These are phyloP conservation scores for Phrynocephalus versicolor DNA, from an alignment of 2,113 vertebrate species.

Conservation along the genomic window DNA sequence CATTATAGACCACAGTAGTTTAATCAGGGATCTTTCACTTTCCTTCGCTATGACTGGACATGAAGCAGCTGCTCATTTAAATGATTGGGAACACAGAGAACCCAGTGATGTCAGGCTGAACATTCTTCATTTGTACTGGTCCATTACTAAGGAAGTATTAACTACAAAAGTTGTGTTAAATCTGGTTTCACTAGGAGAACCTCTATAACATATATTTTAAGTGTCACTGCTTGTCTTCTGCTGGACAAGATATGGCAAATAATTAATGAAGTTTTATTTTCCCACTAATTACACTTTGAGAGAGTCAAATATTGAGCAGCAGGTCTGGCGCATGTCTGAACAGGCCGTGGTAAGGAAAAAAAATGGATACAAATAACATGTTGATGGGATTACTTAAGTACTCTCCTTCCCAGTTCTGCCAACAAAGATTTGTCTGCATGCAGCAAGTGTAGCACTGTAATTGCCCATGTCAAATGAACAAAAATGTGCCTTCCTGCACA, in stretches of 20 bases:
- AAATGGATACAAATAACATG: background rate
- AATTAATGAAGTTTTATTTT: background rate
- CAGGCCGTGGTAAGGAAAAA: background rate
- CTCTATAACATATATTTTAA: background rate
- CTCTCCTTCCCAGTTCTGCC: background rate
- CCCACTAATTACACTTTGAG: background rate
- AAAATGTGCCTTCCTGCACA: conserved; percentile 17
- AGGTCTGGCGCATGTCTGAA: background rate
- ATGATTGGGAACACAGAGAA: no score
- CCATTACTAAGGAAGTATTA: background rate
- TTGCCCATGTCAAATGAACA: conserved; percentile 17
- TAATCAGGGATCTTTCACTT: no score
- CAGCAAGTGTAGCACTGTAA: conserved; percentile 27
- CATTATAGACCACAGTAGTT: no score
- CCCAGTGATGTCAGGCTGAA: no score
- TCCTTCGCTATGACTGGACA: no score
- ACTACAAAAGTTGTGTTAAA: no score
- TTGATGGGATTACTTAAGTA: background rate
- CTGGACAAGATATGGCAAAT: background rate
- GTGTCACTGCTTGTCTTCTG: background rate
- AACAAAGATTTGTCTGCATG: conserved; percentile 5
- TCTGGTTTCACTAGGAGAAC: no score
- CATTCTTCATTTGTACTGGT: background rate
- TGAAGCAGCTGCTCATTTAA: no score
- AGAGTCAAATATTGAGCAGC: conserved; percentile 5